Conservation (phyloP, 2,113 vertebrate species). For the Daboia siamensis region DNA sequence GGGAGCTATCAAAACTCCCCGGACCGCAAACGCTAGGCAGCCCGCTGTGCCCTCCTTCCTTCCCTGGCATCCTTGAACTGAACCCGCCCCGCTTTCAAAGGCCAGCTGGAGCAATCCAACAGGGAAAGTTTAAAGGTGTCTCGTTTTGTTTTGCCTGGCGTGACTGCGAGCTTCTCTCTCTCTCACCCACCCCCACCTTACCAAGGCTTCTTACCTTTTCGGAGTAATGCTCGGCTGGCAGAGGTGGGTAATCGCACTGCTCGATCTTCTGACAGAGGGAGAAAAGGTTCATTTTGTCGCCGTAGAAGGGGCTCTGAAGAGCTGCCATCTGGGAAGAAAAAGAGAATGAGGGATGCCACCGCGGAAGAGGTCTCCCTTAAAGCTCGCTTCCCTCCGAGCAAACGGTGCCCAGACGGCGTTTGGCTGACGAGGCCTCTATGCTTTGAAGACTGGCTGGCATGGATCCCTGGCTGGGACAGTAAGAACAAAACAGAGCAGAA, state of each 20-base stretch:
- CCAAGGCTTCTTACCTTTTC: slow-evolving; percentile 72
- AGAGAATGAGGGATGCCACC: fast-evolving
- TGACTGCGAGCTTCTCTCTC: neutral
- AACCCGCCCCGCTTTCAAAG: neutral
- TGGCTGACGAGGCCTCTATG: neutral
- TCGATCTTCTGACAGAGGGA: slow-evolving; percentile 87
- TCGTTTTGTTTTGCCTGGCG: neutral
- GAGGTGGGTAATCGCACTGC: slow-evolving; percentile 82
- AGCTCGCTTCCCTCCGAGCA: neutral
- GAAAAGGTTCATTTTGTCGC: slow-evolving; percentile 85
- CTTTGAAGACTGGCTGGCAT: neutral
- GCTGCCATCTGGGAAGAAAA: slow-evolving; percentile 75
- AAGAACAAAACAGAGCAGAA: too few relatives aligned
- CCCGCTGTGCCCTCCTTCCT: too few relatives aligned
- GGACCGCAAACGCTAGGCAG: neutral
- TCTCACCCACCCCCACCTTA: too few relatives aligned
- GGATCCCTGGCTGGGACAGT: neutral
- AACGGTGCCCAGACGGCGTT: neutral
- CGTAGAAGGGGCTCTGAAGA: slow-evolving; percentile 84
- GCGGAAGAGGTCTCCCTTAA: neutral
- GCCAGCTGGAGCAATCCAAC: neutral
- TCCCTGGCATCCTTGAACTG: neutral
- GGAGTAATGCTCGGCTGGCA: slow-evolving; percentile 81
- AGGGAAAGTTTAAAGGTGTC: neutral
- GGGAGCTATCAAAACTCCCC: neutral